These are phyloP conservation scores for Astreopora myriophthalma DNA, from an alignment of 64 coral and sea anemone species.

Conservation along the genomic window DNA sequence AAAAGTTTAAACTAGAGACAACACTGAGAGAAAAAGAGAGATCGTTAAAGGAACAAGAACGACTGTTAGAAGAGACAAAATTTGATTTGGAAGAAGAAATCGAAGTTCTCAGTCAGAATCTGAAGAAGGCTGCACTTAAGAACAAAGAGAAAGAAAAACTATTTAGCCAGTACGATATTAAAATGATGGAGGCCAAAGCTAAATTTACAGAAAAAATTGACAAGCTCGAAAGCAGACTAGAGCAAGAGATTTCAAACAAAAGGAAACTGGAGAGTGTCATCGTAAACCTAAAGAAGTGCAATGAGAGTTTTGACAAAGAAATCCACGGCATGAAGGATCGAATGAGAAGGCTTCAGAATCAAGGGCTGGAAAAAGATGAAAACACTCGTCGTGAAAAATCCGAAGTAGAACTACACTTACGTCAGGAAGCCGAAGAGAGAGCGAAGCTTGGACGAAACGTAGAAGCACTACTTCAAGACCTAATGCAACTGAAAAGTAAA, in stretches of 20 bases:
- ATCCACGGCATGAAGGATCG: conserved; percentile 39
- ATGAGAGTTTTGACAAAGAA: conserved; percentile 42
- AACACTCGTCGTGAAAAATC: not conserved
- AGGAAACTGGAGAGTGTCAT: conserved; percentile 44
- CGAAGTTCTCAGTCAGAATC: conserved; percentile 36
- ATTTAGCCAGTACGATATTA: conserved; percentile 40
- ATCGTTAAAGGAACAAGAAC: conserved; percentile 48
- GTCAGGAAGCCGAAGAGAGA: conserved; percentile 49
- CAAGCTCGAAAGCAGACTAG: conserved; percentile 34
- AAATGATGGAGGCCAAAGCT: conserved; percentile 49
- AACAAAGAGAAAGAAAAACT: conserved; percentile 53
- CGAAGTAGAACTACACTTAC: not conserved
- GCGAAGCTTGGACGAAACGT: conserved; percentile 44
- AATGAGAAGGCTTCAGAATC: conserved; percentile 21
- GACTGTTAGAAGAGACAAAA: conserved; percentile 59
- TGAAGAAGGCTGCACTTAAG: conserved; percentile 58
- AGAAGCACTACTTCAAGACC: conserved; percentile 51
- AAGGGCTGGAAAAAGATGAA: conserved; percentile 38
- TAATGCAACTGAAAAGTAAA: conserved; percentile 65
- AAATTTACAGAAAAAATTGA: conserved; percentile 45
- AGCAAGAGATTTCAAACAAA: conserved; percentile 43
- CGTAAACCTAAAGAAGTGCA: conserved; percentile 23
- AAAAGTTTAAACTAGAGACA: conserved; percentile 54
- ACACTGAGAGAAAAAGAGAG: conserved; percentile 51
- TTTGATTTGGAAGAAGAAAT: conserved; percentile 72